Conservation (phyloP, 35 echinoderm and acorn worm species). For the Amphiura filiformis region DNA sequence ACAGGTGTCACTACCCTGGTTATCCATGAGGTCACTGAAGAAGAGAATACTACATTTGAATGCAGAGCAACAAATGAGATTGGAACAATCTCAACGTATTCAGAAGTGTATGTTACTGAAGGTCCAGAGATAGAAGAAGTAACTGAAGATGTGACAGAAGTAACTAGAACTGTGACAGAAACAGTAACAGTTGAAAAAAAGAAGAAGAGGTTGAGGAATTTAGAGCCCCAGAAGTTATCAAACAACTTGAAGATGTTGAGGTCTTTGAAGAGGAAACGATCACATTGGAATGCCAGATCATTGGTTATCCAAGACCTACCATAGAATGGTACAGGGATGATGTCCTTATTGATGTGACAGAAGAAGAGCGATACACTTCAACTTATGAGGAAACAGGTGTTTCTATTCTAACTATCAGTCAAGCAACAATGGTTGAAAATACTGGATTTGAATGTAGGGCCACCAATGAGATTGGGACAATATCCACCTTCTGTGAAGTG, state of each 20-base stretch:
- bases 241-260: slow-evolving; percentile 57
- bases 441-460: slow-evolving; percentile 72
- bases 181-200: slow-evolving; percentile 55
- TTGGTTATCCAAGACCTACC: slow-evolving; percentile 45
- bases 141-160: slow-evolving; percentile 30
- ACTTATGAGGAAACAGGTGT: slow-evolving; percentile 71
- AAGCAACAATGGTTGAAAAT: slow-evolving; percentile 76
- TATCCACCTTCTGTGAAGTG: slow-evolving; percentile 35
- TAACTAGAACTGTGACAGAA: slow-evolving; percentile 52
- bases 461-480: slow-evolving; percentile 64
- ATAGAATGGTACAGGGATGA: slow-evolving; percentile 27
- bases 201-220: slow-evolving; percentile 36
- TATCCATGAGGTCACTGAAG: slow-evolving; percentile 57
- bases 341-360: slow-evolving; percentile 47
- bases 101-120: slow-evolving; percentile 83
- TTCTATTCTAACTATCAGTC: slow-evolving; percentile 74
- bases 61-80: slow-evolving; percentile 82
- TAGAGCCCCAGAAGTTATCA: slow-evolving; percentile 35
- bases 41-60: slow-evolving; percentile 89
- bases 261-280: slow-evolving; percentile 36
- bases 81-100: slow-evolving; percentile 75
- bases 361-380: slow-evolving; percentile 61
- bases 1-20: slow-evolving; percentile 48
- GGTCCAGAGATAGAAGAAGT: slow-evolving; percentile 18
- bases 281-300: slow-evolving; percentile 58